phyloP scores from a whole-genome alignment of 2,888 invertebrate genomes.

The Tromatobia lineatoria region DNA sequence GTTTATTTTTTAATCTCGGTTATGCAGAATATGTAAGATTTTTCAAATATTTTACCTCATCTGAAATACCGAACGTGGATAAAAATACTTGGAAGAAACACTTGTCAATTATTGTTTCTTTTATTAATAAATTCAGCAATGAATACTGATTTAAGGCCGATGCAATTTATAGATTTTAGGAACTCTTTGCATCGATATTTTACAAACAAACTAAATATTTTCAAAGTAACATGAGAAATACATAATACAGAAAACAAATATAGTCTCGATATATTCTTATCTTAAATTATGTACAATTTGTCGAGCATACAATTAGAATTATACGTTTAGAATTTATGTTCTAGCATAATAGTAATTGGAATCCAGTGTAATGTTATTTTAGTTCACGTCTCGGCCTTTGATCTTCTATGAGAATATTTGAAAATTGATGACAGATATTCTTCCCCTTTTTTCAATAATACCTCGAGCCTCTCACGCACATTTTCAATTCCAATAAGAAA shows the following conservation, averaged over 20 bases:
- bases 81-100: not conserved
- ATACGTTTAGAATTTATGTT: slow-evolving; percentile 41
- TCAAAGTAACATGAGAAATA: not conserved
- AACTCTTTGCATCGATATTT: not conserved
- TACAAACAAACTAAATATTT: not conserved
- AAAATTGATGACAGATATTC: not conserved
- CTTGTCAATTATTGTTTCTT: not conserved
- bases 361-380: not conserved
- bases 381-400: not conserved
- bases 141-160: not conserved
- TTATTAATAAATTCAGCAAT: not conserved
- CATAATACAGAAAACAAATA: slow-evolving; percentile 13
- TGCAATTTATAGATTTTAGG: not conserved
- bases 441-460: not conserved
- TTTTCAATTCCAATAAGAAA: slow-evolving; percentile 22
- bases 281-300: slow-evolving; percentile 31
- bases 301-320: slow-evolving; percentile 34
- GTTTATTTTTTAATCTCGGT: not conserved
- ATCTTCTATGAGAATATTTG: not conserved
- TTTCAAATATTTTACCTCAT: not conserved
- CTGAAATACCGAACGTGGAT: not conserved
- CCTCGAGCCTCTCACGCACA: not conserved
- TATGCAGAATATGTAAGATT: not conserved
- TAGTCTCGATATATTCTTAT: slow-evolving; percentile 23
- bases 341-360: not conserved